A percentile compares a stretch with the other conserved stretches of the same genome.
Evolutionary conservation across 2,113 vertebrate species (phyloP).

Genomic region (Pituophis catenifer): DNA sequence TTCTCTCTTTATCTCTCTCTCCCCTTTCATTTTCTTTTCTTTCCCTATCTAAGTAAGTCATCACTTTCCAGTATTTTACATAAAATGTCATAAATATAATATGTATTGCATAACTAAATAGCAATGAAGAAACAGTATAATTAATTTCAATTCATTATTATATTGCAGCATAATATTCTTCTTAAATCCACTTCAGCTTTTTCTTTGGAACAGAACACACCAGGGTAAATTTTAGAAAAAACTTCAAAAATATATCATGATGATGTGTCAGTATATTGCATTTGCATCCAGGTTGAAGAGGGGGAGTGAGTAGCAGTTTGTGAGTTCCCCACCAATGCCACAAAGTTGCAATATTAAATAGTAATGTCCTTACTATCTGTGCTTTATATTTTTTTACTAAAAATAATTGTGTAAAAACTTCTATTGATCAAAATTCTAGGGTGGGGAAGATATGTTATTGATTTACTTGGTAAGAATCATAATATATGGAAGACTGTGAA

Average conservation of each 20-base stretch:
- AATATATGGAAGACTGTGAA: too few relatives aligned
- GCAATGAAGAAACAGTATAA: neutral
- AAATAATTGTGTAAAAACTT: too few relatives aligned
- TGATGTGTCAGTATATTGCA: neutral
- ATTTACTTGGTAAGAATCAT: too few relatives aligned
- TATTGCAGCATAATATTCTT: slow-evolving; percentile 21
- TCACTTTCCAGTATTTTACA: neutral
- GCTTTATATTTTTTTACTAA: too few relatives aligned
- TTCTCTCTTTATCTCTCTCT: neutral
- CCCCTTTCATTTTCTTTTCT: neutral
- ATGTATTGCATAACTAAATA: neutral
- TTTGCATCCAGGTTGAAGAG: neutral
- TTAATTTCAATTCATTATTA: slow-evolving; percentile 38
- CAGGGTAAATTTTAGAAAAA: slow-evolving; percentile 26
- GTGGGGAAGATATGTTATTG: too few relatives aligned
- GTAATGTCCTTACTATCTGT: neutral
- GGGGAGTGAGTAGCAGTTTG: neutral
- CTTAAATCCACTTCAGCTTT: slow-evolving; percentile 5
- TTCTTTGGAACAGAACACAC: neutral
- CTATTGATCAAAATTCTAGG: too few relatives aligned
- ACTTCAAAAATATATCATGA: neutral
- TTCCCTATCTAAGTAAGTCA: neutral
- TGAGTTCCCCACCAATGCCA: neutral
- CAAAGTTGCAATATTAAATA: neutral
- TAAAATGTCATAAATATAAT: neutral